phyloP scores from a whole-genome alignment of 2,888 invertebrate species.

The Athalia rosae region DNA sequence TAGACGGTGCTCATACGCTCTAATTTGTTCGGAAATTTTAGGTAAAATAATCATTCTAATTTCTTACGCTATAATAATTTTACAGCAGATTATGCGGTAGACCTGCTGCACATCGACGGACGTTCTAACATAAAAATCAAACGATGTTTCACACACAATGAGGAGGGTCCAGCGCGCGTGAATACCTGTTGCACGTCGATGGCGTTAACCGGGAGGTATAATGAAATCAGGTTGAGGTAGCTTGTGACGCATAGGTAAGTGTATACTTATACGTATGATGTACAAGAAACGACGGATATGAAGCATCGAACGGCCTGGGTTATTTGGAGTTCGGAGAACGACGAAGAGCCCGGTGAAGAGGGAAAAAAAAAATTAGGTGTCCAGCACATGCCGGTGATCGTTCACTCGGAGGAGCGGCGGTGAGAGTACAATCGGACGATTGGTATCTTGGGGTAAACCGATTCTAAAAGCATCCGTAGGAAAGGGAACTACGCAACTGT shows the following conservation, averaged over 20 bases:
- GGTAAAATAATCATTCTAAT: too few relatives aligned
- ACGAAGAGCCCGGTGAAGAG: too few relatives aligned
- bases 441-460: conserved; percentile 34
- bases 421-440: conserved; percentile 20
- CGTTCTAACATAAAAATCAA: not conserved
- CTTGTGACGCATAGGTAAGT: not conserved
- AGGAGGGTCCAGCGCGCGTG: not conserved
- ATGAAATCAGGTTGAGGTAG: not conserved
- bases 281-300: conserved; percentile 18
- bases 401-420: conserved; percentile 45
- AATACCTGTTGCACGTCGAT: conserved; percentile 34
- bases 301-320: not conserved
- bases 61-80: too few relatives aligned
- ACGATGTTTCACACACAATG: not conserved
- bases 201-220: conserved; percentile 6
- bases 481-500: conserved; percentile 47
- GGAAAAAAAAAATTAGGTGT: too few relatives aligned
- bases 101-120: not conserved
- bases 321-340: too few relatives aligned
- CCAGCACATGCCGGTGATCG: not conserved
- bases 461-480: conserved; percentile 34
- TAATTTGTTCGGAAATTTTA: too few relatives aligned
- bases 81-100: too few relatives aligned
- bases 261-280: too few relatives aligned
- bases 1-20: too few relatives aligned